Percentiles rank a stretch among this genome's conserved stretches.
phyloP scores from a whole-genome alignment of 2,797 vertebrate genomes.

The Bryconaethiops microstoma region DNA sequence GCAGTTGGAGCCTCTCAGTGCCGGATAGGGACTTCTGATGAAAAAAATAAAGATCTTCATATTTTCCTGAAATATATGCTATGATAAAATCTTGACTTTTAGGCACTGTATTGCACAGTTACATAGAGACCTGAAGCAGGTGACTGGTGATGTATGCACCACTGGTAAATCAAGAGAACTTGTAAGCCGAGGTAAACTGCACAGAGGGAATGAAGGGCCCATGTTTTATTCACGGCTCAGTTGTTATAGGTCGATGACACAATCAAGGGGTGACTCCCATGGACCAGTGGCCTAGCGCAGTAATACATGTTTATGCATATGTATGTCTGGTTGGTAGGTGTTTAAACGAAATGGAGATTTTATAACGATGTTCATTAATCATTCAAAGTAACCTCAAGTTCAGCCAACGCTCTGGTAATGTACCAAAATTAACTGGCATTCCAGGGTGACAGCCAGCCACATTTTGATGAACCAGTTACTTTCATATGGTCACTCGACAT shows the following conservation, averaged over 20 bases:
- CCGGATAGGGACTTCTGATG: neutral
- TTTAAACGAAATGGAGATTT: slow-evolving; percentile 43
- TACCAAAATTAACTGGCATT: slow-evolving; percentile 39
- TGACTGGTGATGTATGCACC: neutral
- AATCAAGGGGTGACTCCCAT: slow-evolving; percentile 40
- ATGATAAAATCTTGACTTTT: neutral
- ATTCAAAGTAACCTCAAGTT: slow-evolving; percentile 41
- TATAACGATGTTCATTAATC: slow-evolving; percentile 50
- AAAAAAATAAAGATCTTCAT: neutral
- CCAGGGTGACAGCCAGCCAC: slow-evolving; percentile 58
- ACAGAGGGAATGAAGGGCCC: slow-evolving; percentile 20
- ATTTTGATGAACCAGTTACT: slow-evolving; percentile 73
- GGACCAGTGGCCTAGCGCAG: slow-evolving; percentile 21
- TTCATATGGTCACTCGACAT: slow-evolving; percentile 70
- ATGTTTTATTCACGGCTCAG: slow-evolving; percentile 48
- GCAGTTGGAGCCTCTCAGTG: neutral
- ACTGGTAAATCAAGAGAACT: slow-evolving; percentile 28
- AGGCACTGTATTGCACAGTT: slow-evolving; percentile 3
- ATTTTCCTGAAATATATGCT: neutral
- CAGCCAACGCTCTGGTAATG: slow-evolving; percentile 28
- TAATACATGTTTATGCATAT: slow-evolving; percentile 36
- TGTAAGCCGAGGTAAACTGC: slow-evolving; percentile 22
- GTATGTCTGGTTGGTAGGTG: slow-evolving; percentile 32
- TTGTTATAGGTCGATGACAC: slow-evolving; percentile 39
- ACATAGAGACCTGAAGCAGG: neutral